Base-by-base conservation (phyloP, 2,113 vertebrate species). In the Corythaixoides concolor region DNA sequence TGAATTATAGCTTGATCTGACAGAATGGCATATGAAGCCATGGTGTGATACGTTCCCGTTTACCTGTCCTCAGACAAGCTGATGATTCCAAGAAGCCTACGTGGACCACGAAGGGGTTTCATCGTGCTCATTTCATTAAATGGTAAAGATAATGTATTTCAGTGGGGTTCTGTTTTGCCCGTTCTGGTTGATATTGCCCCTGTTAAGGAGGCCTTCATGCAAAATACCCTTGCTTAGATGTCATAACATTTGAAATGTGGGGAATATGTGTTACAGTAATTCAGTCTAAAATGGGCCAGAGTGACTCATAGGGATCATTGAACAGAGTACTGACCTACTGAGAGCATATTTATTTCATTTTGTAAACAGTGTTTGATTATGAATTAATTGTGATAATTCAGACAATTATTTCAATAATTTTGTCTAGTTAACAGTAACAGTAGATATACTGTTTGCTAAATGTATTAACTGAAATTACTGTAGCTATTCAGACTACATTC, bases 381-480 rank as follows among this genome's bases (percentile, higher is more conserved):
- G 20, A 89, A 92, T 93, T 89, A 92, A 86, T 96, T 78, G 81
- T 68, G 49, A 18, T 92, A 88, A 92, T 94, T 77, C 58, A 82
- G 86, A 52, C 84, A 95, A 94, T 92, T 89, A 91, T 96, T 96
- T 95, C 62, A 90, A 62, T 93, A 60, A 82, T 92, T 93, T 89
- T 85, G 66, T 92, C 63, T 87, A 47, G 60, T 64, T 88, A 75
- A 80, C 79, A 69, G n/a, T 91, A 92, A 83, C 59, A 83, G 52
- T 43, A 95, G 85, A 88, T 88, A 60, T 87, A 78, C 74, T 93
- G 72, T 92, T 96, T 90, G 79, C 77, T 90, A 95, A 94, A 70
- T 56, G 45, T 87, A 80, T 91, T 95, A 85, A 74, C 81, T 93
- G 70, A 82, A 96, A 80, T 89, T 94, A 76, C 58, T 77, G 63